Percentiles rank a stretch among this genome's conserved stretches.
Evolutionary conservation across 2,888 invertebrate genomes (phyloP).

Genomic region (Flexamia atlantica): DNA sequence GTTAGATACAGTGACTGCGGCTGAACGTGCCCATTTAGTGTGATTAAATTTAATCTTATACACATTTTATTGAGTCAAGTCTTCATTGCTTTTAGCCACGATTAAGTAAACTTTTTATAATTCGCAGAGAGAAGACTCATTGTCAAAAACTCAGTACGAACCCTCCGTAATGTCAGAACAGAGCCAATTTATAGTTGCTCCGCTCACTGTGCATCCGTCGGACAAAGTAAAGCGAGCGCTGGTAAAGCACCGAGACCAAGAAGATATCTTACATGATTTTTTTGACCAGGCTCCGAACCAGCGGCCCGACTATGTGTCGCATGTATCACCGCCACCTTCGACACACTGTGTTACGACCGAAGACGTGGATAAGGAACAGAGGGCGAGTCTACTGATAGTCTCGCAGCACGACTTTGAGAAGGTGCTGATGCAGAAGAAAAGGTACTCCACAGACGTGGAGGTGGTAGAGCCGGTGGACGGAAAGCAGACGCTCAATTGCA

Average conservation of each 20-base stretch:
- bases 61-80: too few species aligned
- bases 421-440: slow-evolving; percentile 43
- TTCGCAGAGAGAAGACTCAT: too few species aligned
- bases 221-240: slow-evolving; percentile 13
- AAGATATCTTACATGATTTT: slow-evolving; percentile 21
- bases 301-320: not conserved
- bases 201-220: not conserved
- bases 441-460: not conserved
- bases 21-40: too few species aligned
- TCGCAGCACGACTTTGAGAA: slow-evolving; percentile 37
- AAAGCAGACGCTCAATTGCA: not conserved
- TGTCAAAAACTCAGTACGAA: not conserved
- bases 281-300: not conserved
- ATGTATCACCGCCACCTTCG: slow-evolving; percentile 5
- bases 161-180: not conserved
- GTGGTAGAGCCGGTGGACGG: slow-evolving; percentile 4
- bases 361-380: not conserved
- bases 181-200: not conserved
- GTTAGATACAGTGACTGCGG: too few species aligned
- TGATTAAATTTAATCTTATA: too few species aligned
- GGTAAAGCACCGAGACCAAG: not conserved
- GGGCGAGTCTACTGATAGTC: slow-evolving; percentile 3
- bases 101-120: too few species aligned
- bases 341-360: not conserved
- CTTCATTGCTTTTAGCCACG: too few species aligned